Evolutionary conservation across 2,888 invertebrate genomes (phyloP), one percentile per base, ranked within the genome.

Genomic region (Pimpla rufipes): DNA sequence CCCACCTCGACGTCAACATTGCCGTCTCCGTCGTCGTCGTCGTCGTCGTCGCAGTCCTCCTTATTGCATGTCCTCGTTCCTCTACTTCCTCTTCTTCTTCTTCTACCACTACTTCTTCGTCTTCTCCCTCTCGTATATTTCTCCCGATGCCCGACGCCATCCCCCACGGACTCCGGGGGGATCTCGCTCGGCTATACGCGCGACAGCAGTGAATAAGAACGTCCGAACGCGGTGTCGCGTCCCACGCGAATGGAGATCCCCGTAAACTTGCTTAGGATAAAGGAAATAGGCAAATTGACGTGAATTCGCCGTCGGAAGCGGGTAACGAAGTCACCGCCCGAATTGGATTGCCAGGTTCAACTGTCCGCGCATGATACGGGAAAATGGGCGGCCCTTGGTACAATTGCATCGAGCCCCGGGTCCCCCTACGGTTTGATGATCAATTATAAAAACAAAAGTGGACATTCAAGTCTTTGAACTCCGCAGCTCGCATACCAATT

Each of bases 261-360:
- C 23, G 64, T 18, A 83, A 80, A 68, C 73, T 77, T 62, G 47
- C 62, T 73, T 73, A 68, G 77, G 76, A 83, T 67, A 18, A 68
- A 55, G 68, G 62, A 80, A 73, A 77, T 80, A 80, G 80, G 80
- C 77, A 83, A 83, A 83, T 83, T 83, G 80, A 64, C 62, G 80
- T 6, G 52, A 80, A 83, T 77, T 83, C 77, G 21, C 5, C 29
- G 37, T 77, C 68, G 45, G 59, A 37, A 50, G 64, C 21, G 35
- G 29, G 29, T 68, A 81, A 78, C 73, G 50, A 59, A 78, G 81
- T 81, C 23, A 74, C 16, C 64, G 35, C 35, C 10, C 6, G 35
- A 59, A 67, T 37, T 68, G 45, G 13, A 57, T 67, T 68, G 21
- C 42, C 52, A 21, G 2, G 13, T 23, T 18, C 21, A 13, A 40